Evolutionary conservation across 1,140 invertebrate genomes (phyloP).

Genomic region (Orchestia grillus): DNA sequence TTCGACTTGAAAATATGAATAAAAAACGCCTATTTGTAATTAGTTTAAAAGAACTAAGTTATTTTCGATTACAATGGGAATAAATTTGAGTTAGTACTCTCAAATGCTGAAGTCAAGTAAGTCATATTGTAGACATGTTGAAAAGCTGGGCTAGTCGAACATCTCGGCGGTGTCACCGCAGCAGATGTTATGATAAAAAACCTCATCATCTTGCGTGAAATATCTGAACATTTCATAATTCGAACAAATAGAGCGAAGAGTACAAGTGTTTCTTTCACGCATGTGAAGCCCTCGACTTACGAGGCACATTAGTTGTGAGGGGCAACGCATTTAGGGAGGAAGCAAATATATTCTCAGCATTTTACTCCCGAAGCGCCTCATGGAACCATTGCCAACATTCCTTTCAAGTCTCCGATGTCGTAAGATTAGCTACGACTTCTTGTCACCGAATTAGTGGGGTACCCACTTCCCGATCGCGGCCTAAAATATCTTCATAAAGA

Average conservation of each 20-base stretch:
- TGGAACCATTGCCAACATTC: constrained; percentile 23
- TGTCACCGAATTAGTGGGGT: neutral
- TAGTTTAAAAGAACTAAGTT: neutral
- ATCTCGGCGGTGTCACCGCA: neutral
- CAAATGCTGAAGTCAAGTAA: neutral
- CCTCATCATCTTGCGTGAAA: neutral
- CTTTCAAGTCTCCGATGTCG: neutral
- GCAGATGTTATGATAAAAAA: neutral
- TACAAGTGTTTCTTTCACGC: constrained; percentile 7
- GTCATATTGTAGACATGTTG: neutral
- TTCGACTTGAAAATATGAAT: neutral
- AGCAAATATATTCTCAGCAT: neutral
- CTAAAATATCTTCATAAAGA: neutral
- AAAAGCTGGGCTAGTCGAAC: neutral
- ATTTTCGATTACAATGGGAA: neutral
- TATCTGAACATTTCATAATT: neutral
- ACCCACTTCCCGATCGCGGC: neutral
- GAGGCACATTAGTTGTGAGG: neutral
- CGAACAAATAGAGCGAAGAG: neutral
- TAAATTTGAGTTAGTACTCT: neutral
- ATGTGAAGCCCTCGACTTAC: neutral
- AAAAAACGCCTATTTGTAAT: neutral
- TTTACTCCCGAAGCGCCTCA: neutral
- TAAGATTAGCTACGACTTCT: constrained; percentile 15
- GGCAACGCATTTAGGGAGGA: neutral